Evolutionary conservation across 2,888 invertebrate species (phyloP), one percentile per base, ranked within the genome.

Genomic region (Mylabris sibirica): DNA sequence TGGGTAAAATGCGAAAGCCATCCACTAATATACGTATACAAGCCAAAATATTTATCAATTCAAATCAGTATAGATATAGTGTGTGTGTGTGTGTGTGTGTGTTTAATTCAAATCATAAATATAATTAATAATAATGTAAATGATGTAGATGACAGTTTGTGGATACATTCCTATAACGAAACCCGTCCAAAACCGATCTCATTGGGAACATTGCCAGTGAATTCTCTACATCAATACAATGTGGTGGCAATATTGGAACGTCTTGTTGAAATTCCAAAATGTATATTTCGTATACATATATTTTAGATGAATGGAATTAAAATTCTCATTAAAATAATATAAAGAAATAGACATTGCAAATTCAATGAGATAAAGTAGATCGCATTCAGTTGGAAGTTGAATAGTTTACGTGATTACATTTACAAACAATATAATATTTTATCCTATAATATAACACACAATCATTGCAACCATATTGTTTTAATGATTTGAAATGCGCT

Each of bases 31-130:
- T 6, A 61, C 35, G 35, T 49, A 24, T 59, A 34, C 44, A 49
- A 11, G 26, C 60, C 61, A 38, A 57, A 64, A 64, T 61, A 62
- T 64, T 64, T 30, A 26, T 12, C n/a, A 61, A 61, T 38, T 34
- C 24, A 4, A 11, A n/a, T 44, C 4, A n/a, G 5, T 2, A 17
- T 4, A n/a, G 1, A n/a, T 6, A 44, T 44, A 17, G 17, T n/a
- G n/a, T 4, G 6, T 12, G 11, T 34, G 14, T 38, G 12, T 4
- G n/a, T 44, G 4, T 30, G 30, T 30, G 6, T 30, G n/a, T 44
- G 44, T 44, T 44, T 49, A 20, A 9, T 1, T 22, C 8, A 3
- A 49, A 49, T 49, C 20, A 20, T 22, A 49, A 49, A 61, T 34
- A 61, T 61, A 61, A 61, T 61, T 35, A 30, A 61, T 61, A 22